Evolutionary conservation across 1,140 invertebrate species (phyloP).

Genomic region (Drosophila hydei): DNA sequence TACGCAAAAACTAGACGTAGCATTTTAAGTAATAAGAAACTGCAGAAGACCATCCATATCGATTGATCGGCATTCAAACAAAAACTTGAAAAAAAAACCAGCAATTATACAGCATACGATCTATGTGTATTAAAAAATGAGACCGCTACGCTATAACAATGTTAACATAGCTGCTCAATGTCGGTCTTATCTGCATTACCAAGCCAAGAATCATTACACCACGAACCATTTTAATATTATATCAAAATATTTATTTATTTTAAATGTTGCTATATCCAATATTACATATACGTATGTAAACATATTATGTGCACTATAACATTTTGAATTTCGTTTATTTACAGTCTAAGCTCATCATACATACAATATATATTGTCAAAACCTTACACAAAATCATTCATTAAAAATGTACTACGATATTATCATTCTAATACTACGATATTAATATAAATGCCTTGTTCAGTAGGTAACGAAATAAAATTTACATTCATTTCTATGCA

Average conservation of each 20-base stretch:
- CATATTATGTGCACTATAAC: conserved; percentile 11
- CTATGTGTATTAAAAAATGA: conserved; percentile 3
- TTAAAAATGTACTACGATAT: conserved; percentile 29
- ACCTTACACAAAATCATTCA: conserved; percentile 32
- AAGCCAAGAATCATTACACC: conserved; percentile 24
- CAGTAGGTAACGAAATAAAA: conserved; percentile 28
- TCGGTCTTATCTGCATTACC: conserved; percentile 12
- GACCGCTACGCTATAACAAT: neutral
- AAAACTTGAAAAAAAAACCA: neutral
- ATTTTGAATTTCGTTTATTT: conserved; percentile 15
- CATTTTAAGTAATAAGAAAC: conserved; percentile 26
- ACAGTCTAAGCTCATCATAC: conserved; percentile 12
- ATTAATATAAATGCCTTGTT: conserved; percentile 33
- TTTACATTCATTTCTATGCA: conserved; percentile 38
- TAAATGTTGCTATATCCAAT: conserved; percentile 26
- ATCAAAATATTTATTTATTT: conserved; percentile 31
- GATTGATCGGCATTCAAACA: neutral
- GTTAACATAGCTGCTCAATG: conserved; percentile 34
- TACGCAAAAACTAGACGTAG: conserved; percentile 35
- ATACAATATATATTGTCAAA: conserved; percentile 19
- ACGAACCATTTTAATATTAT: conserved; percentile 21
- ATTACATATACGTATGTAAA: conserved; percentile 41
- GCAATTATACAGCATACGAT: conserved; percentile 12
- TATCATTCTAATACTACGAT: conserved; percentile 38
- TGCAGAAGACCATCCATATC: conserved; percentile 7